phyloP scores from a whole-genome alignment of 2,113 vertebrate species.

The Daboia siamensis region DNA sequence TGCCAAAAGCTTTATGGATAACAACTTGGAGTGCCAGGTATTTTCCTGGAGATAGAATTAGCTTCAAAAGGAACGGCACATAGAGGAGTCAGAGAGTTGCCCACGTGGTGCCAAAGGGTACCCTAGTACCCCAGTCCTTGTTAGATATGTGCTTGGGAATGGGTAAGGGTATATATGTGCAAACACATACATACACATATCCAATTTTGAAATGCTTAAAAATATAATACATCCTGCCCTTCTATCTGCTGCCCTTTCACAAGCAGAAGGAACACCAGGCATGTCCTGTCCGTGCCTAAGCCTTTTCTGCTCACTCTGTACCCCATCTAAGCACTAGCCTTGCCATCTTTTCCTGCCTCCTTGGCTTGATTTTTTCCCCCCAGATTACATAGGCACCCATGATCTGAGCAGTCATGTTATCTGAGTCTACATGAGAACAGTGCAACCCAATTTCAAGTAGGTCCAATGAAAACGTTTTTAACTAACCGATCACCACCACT shows the following conservation, averaged over 20 bases:
- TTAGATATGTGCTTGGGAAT: neutral
- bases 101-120: neutral
- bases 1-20: neutral
- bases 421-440: neutral
- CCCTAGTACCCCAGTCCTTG: neutral
- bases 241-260: neutral
- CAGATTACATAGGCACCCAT: neutral
- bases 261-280: neutral
- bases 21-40: neutral
- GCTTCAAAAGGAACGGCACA: neutral
- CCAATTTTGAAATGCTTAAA: neutral
- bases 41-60: neutral
- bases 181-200: neutral
- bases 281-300: neutral
- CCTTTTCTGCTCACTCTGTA: neutral
- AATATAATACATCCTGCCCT: neutral
- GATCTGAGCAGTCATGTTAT: neutral
- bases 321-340: neutral
- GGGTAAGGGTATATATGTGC: neutral
- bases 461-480: neutral
- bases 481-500: neutral
- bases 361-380: neutral
- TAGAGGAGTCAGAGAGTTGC: neutral
- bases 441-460: neutral
- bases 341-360: neutral